Conservation (phyloP, 2,113 vertebrate species). For the Ceyx cyanopectus region DNA sequence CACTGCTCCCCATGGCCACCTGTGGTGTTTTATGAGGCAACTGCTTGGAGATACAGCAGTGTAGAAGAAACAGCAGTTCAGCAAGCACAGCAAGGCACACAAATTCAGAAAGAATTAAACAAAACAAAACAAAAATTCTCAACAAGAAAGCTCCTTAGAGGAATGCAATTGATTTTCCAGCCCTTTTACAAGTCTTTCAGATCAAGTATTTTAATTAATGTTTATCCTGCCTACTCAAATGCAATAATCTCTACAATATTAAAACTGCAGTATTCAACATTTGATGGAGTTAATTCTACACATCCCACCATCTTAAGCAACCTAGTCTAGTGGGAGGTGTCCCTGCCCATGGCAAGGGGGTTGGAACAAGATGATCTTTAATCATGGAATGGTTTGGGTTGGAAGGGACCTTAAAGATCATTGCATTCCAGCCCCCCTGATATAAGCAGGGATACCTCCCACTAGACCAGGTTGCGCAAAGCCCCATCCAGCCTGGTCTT, state of each 20-base stretch:
- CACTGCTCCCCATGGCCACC: background rate
- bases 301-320: background rate
- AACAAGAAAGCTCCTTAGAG: background rate
- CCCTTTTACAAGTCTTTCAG: background rate
- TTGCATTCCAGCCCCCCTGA: too few relatives aligned
- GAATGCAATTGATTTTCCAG: slow-evolving; percentile 14
- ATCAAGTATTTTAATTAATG: slow-evolving; percentile 37
- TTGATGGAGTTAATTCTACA: background rate
- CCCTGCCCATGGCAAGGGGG: too few relatives aligned
- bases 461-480: too few relatives aligned
- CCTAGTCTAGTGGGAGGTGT: too few relatives aligned
- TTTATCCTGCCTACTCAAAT: slow-evolving; percentile 29
- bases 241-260: background rate
- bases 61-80: background rate
- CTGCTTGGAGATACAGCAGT: background rate
- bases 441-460: too few relatives aligned
- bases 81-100: background rate
- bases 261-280: background rate
- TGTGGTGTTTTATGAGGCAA: background rate
- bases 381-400: too few relatives aligned
- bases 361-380: too few relatives aligned
- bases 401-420: too few relatives aligned
- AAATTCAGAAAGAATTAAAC: background rate
- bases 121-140: background rate
- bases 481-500: too few relatives aligned